phyloP scores from a whole-genome alignment of 2,113 vertebrate species.

The Petromus typicus region DNA sequence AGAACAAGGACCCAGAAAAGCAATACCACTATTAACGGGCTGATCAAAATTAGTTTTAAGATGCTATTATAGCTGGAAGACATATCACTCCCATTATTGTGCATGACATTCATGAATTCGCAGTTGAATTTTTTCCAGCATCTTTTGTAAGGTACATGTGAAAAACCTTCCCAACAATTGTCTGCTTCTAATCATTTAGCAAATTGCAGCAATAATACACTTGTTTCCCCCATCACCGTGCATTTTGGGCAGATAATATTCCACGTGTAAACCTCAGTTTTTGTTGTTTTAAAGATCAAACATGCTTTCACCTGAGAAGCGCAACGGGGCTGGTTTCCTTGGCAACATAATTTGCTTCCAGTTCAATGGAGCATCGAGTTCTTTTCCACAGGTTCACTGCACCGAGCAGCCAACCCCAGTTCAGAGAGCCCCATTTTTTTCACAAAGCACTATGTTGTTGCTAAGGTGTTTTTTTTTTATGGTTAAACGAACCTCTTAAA shows the following conservation, averaged over 20 bases:
- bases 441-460: slow-evolving; percentile 75
- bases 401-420: slow-evolving; percentile 61
- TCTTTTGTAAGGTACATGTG: slow-evolving; percentile 1
- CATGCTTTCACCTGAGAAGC: slow-evolving; percentile 82
- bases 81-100: not conserved
- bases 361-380: slow-evolving; percentile 75
- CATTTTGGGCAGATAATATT: slow-evolving; percentile 80
- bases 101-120: slow-evolving; percentile 45
- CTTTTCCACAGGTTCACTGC: slow-evolving; percentile 69
- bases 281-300: slow-evolving; percentile 84
- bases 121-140: slow-evolving; percentile 57
- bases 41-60: slow-evolving; percentile 59
- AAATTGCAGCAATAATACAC: slow-evolving; percentile 71
- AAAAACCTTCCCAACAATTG: slow-evolving; percentile 56
- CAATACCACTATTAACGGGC: slow-evolving; percentile 32
- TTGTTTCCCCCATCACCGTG: slow-evolving; percentile 76
- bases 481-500: slow-evolving; percentile 80
- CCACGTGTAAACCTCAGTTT: slow-evolving; percentile 78
- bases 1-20: slow-evolving; percentile 6
- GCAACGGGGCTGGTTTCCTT: slow-evolving; percentile 77
- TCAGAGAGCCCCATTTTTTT: slow-evolving; percentile 23
- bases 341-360: slow-evolving; percentile 81
- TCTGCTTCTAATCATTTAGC: slow-evolving; percentile 69
- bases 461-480: slow-evolving; percentile 78
- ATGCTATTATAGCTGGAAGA: slow-evolving; percentile 34